Evolutionary conservation across 2,797 vertebrate species (phyloP).

Genomic region (Melanotaenia trifasciata): DNA sequence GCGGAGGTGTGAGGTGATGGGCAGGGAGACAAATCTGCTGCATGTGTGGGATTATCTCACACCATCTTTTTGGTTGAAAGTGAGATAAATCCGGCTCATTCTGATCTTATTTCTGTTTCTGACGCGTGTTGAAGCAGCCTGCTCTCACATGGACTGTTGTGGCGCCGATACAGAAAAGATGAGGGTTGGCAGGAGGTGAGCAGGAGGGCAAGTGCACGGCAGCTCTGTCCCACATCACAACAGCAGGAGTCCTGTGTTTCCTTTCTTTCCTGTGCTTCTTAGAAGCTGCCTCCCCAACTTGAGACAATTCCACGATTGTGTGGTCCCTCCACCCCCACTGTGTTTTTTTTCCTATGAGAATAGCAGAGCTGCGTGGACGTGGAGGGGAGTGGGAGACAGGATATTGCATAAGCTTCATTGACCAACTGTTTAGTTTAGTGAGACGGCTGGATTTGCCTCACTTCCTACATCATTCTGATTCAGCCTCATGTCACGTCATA

Average conservation of each 20-base stretch:
- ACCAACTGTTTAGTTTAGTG: constrained; percentile 64
- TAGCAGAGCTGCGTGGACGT: constrained; percentile 61
- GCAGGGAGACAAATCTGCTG: neutral
- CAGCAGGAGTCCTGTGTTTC: constrained; percentile 74
- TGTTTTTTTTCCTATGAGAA: constrained; percentile 40
- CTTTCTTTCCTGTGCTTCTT: constrained; percentile 65
- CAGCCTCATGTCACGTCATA: constrained; percentile 4
- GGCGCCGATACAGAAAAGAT: constrained; percentile 38
- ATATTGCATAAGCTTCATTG: constrained; percentile 77
- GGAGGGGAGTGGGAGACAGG: constrained; percentile 70
- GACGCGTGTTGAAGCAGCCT: neutral
- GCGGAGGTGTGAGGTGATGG: no score
- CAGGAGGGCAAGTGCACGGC: constrained; percentile 63
- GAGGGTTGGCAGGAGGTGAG: constrained; percentile 56
- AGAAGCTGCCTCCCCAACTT: constrained; percentile 60
- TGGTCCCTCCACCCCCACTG: constrained; percentile 75
- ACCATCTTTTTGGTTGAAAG: neutral
- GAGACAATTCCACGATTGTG: constrained; percentile 78
- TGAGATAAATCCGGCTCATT: neutral
- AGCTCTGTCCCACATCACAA: constrained; percentile 64
- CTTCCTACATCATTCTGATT: constrained; percentile 48
- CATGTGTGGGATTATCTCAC: neutral
- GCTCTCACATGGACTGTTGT: constrained; percentile 18
- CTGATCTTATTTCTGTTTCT: neutral
- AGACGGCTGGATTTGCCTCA: constrained; percentile 65